Conservation (phyloP, 1,140 invertebrate genomes). For the Apocrypta bakeri region DNA sequence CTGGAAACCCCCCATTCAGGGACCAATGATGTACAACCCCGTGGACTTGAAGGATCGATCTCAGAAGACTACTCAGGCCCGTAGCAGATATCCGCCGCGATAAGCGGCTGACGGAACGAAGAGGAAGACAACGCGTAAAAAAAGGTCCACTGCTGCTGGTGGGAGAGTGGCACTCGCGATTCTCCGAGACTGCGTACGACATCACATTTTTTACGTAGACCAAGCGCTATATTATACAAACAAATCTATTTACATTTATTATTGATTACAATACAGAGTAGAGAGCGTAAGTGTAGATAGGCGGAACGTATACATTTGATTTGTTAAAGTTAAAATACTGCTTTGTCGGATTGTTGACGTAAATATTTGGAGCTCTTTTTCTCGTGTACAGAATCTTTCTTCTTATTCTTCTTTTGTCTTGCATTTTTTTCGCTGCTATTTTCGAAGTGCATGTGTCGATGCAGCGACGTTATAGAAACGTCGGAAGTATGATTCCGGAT, state of each 20-base stretch:
- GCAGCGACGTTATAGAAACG: not conserved
- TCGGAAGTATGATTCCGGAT: not conserved
- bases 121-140: constrained; percentile 13
- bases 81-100: constrained; percentile 66
- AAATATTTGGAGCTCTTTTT: constrained; percentile 5
- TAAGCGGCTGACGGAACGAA: constrained; percentile 49
- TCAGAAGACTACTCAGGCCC: constrained; percentile 57
- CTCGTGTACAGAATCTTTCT: not conserved
- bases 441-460: not conserved
- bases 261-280: not conserved
- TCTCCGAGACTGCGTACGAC: not conserved
- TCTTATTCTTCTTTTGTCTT: not conserved
- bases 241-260: constrained; percentile 23
- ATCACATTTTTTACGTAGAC: constrained; percentile 32
- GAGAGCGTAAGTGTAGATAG: constrained; percentile 38
- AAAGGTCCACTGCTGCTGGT: not conserved
- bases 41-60: constrained; percentile 64
- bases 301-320: not conserved
- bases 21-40: constrained; percentile 69
- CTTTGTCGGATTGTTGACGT: constrained; percentile 28
- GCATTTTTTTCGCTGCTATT: constrained; percentile 13
- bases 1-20: constrained; percentile 56
- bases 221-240: constrained; percentile 30
- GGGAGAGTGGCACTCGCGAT: not conserved
- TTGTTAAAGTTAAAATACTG: constrained; percentile 20